phyloP scores from a whole-genome alignment of 2,797 vertebrate genomes.

The Dromococcyx pavoninus region DNA sequence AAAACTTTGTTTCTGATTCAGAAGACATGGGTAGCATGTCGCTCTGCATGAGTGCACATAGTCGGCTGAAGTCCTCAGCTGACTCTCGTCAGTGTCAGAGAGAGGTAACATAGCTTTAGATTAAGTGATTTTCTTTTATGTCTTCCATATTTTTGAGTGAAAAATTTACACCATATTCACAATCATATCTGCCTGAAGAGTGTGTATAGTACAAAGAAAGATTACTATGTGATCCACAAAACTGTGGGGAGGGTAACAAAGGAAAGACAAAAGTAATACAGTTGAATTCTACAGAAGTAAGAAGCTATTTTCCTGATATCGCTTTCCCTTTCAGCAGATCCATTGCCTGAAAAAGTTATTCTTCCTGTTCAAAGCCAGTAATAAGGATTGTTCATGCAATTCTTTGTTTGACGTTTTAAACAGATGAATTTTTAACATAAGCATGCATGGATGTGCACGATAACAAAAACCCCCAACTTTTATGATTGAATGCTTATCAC shows the following conservation, averaged over 20 bases:
- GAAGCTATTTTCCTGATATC: not conserved
- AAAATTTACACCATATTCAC: not conserved
- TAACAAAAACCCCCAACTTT: not conserved
- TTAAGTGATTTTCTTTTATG: not conserved
- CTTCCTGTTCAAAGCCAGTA: not conserved
- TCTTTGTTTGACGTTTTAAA: not conserved
- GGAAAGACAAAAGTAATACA: too few relatives aligned
- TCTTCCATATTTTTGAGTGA: not conserved
- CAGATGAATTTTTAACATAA: not conserved
- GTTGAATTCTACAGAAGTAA: not conserved
- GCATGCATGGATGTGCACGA: not conserved
- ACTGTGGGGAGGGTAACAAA: fast-evolving
- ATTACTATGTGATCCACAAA: not conserved
- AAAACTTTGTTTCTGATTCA: not conserved
- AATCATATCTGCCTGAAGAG: not conserved
- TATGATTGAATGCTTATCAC: not conserved
- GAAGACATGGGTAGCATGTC: not conserved
- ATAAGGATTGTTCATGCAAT: not conserved
- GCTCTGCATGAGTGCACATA: fast-evolving
- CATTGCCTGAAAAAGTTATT: not conserved
- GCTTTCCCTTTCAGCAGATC: not conserved
- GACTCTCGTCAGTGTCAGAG: not conserved
- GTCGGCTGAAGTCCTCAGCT: not conserved
- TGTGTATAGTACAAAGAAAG: not conserved
- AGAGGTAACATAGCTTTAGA: not conserved